These are phyloP conservation scores for Agrotis clavis DNA, from an alignment of 2,888 invertebrate genomes.

Conservation along the genomic window DNA sequence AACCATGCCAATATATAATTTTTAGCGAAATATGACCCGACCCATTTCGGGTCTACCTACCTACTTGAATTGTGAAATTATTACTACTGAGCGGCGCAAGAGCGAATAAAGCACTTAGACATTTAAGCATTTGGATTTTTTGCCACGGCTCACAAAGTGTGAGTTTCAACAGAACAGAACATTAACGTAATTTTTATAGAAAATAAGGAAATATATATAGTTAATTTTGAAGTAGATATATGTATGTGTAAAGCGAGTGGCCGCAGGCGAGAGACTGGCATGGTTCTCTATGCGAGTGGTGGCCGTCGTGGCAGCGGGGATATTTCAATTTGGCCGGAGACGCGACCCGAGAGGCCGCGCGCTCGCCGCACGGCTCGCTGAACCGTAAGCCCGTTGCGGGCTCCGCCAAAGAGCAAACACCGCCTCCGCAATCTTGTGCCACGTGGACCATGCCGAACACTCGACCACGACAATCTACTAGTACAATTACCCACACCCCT, in stretches of 20 bases:
- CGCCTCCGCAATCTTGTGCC: constrained; percentile 90
- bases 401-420: constrained; percentile 90
- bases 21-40: constrained; percentile 79
- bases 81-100: constrained; percentile 36
- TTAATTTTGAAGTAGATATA: constrained; percentile 60
- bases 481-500: constrained; percentile 83
- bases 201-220: constrained; percentile 27
- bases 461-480: constrained; percentile 87
- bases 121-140: constrained; percentile 27
- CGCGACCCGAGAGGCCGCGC: constrained; percentile 89
- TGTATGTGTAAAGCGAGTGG: constrained; percentile 69
- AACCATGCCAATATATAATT: constrained; percentile 87
- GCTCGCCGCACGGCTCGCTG: constrained; percentile 88
- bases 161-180: not conserved
- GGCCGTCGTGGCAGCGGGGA: constrained; percentile 82
- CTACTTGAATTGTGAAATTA: constrained; percentile 62
- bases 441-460: constrained; percentile 88
- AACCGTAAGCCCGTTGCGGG: constrained; percentile 89
- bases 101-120: constrained; percentile 36
- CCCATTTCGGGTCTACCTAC: constrained; percentile 62
- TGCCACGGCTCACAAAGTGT: not conserved
- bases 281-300: constrained; percentile 73
- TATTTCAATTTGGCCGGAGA: constrained; percentile 91
- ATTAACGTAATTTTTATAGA: not conserved
- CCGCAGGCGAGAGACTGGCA: constrained; percentile 64